phyloP scores from a whole-genome alignment of 2,113 vertebrate species.

The Siniperca knerii region DNA sequence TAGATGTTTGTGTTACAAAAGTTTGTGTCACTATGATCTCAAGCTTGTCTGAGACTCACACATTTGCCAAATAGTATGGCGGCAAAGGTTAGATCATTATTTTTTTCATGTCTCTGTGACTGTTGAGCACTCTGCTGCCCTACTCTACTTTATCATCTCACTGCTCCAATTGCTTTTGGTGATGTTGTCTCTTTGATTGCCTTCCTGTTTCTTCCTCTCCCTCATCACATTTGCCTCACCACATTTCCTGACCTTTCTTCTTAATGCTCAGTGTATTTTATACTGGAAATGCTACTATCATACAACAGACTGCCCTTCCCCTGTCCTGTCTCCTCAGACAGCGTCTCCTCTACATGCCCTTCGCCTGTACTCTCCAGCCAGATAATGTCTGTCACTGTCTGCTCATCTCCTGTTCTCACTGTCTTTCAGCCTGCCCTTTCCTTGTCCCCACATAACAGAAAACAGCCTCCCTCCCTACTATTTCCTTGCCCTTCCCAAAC shows the following conservation, averaged over 20 bases:
- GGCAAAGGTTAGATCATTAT: conserved; percentile 6
- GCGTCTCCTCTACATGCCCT: conserved; percentile 41
- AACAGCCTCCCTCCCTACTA: neutral
- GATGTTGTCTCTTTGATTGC: neutral
- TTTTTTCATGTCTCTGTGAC: conserved; percentile 14
- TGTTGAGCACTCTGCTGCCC: neutral
- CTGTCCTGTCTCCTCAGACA: conserved; percentile 12
- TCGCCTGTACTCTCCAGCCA: conserved; percentile 21
- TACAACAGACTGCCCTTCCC: conserved; percentile 12
- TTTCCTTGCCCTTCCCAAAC: conserved; percentile 18
- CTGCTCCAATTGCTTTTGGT: neutral
- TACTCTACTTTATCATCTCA: neutral
- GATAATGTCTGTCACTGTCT: conserved; percentile 34
- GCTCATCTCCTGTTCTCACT: conserved; percentile 14
- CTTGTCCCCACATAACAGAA: conserved; percentile 10
- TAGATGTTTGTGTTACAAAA: neutral
- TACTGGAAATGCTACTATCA: conserved; percentile 24
- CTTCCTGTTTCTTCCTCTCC: neutral
- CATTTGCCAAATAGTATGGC: conserved; percentile 5
- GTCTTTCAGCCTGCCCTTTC: conserved; percentile 39
- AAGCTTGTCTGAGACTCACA: neutral
- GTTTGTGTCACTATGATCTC: neutral
- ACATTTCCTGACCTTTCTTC: conserved; percentile 30
- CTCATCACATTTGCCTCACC: neutral
- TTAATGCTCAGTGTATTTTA: neutral